phyloP scores from a whole-genome alignment of 2,113 vertebrate species.

The Argyrosomus japonicus region DNA sequence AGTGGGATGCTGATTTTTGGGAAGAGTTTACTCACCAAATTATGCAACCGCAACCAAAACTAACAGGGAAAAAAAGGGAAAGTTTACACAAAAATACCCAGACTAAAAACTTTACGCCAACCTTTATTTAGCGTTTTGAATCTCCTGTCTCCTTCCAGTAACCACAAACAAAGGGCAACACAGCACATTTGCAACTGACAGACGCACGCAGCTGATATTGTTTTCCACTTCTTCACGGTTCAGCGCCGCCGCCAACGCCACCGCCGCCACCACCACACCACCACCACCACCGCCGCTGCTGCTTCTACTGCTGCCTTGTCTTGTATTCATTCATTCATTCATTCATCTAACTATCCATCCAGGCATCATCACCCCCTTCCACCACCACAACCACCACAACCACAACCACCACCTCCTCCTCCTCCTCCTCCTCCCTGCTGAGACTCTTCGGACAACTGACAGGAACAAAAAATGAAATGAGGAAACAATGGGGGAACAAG shows the following conservation, averaged over 20 bases:
- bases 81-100: conserved; percentile 63
- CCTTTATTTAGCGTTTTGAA: conserved; percentile 61
- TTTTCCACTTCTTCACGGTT: conserved; percentile 86
- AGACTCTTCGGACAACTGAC: conserved; percentile 76
- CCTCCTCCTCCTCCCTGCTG: conserved; percentile 34
- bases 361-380: background rate
- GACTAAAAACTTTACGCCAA: conserved; percentile 65
- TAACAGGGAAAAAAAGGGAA: conserved; percentile 59
- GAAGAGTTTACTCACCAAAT: conserved; percentile 68
- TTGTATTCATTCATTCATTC: conserved; percentile 79
- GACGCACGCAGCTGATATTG: conserved; percentile 87
- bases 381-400: too few relatives aligned
- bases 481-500: conserved; percentile 78
- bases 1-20: conserved; percentile 66
- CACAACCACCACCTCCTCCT: background rate
- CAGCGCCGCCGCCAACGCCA: conserved; percentile 64
- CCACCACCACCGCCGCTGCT: too few relatives aligned
- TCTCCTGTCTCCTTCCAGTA: conserved; percentile 72
- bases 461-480: conserved; percentile 67
- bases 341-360: conserved; percentile 7
- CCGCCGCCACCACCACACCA: too few relatives aligned
- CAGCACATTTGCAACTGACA: conserved; percentile 86
- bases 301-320: conserved; percentile 58
- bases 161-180: conserved; percentile 84
- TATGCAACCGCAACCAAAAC: conserved; percentile 56